Evolutionary conservation across 2,888 invertebrate species (phyloP).

Genomic region (Ypsolopha sequella): DNA sequence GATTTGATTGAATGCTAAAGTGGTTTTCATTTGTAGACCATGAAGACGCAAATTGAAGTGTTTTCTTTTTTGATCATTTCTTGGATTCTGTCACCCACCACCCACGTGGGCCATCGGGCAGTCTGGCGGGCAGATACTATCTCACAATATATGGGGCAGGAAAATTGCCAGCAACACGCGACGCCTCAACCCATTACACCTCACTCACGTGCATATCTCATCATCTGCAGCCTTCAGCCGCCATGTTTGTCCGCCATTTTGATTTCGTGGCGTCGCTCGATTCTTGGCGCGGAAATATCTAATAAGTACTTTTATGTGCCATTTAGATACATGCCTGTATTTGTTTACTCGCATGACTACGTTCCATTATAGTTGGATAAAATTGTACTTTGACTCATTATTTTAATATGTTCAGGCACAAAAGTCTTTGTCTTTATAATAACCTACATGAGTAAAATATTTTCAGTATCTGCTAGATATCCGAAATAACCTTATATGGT

Average conservation of each 20-base stretch:
- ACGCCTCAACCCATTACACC: slow-evolving; percentile 11
- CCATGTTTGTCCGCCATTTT: slow-evolving; percentile 21
- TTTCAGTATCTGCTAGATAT: background rate
- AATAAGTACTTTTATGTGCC: background rate
- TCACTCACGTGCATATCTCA: slow-evolving; percentile 24
- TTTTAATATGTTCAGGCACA: background rate
- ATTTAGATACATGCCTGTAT: background rate
- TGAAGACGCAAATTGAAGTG: too few species aligned
- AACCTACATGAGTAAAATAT: background rate
- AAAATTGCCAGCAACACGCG: slow-evolving; percentile 17
- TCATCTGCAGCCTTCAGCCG: slow-evolving; percentile 22
- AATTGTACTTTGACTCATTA: slow-evolving; percentile 5
- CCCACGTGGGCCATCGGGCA: slow-evolving; percentile 2
- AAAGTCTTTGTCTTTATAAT: background rate
- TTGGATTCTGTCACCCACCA: background rate
- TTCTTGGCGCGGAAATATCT: slow-evolving; percentile 6
- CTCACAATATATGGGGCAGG: slow-evolving; percentile 7
- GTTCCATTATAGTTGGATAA: slow-evolving; percentile 4
- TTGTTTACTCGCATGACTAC: slow-evolving; percentile 4
- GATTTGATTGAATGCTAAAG: too few species aligned
- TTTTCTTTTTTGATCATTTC: too few species aligned
- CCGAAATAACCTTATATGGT: background rate
- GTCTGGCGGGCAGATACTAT: slow-evolving; percentile 7
- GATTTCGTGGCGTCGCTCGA: slow-evolving; percentile 13
- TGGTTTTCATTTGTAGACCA: too few species aligned